Percentiles rank a stretch among this genome's conserved stretches.
Evolutionary conservation across 1,140 invertebrate genomes (phyloP).

Genomic region (Drosophila kepulauana): DNA sequence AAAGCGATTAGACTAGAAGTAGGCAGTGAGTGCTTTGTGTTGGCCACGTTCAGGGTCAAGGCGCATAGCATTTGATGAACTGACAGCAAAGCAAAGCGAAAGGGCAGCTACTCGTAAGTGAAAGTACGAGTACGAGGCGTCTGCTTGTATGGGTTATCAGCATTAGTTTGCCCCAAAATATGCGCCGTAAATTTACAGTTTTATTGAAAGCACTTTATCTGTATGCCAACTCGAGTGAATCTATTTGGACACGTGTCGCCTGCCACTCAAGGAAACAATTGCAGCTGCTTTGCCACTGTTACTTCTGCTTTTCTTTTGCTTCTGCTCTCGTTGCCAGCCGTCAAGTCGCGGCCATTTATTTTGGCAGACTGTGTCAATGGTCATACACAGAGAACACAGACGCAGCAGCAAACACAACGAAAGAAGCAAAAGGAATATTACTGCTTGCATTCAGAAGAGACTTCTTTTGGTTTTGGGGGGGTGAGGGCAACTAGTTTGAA

Average conservation of each 20-base stretch:
- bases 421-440: constrained; percentile 2
- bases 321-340: constrained; percentile 13
- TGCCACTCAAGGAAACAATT: constrained; percentile 52
- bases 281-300: constrained; percentile 20
- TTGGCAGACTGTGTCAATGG: constrained; percentile 57
- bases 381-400: constrained; percentile 16
- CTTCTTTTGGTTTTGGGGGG: too few species aligned
- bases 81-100: not conserved
- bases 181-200: constrained; percentile 58
- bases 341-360: constrained; percentile 51
- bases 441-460: not conserved
- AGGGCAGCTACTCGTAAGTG: not conserved
- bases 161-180: constrained; percentile 72
- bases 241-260: constrained; percentile 64
- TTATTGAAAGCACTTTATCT: constrained; percentile 55
- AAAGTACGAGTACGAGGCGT: not conserved
- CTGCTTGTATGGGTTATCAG: constrained; percentile 29
- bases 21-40: constrained; percentile 21
- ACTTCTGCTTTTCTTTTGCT: constrained; percentile 1
- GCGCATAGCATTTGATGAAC: constrained; percentile 63
- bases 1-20: constrained; percentile 61
- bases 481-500: constrained; percentile 40
- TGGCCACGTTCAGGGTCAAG: constrained; percentile 61
- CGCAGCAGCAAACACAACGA: not conserved
- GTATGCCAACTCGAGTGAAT: constrained; percentile 48